Evolutionary conservation across 2,888 invertebrate species (phyloP), one percentile per base, ranked within the genome.

Genomic region (Unio pictorum): DNA sequence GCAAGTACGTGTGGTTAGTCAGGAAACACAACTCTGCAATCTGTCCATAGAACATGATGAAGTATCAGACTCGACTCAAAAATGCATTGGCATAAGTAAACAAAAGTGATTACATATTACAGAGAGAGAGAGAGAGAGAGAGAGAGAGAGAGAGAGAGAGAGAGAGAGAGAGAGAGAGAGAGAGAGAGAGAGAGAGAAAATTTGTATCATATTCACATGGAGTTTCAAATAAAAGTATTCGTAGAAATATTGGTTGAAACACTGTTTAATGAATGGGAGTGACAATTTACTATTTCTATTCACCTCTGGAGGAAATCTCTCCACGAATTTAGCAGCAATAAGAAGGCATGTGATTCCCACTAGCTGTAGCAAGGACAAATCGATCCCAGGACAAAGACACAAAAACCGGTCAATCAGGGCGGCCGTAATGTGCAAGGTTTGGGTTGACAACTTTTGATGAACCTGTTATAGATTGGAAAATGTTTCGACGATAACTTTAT

Each of bases 251-350:
- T 8, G 7, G 7, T 34, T 34, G 34, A 6, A 6, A 6, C 30
- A 30, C 30, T 3, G 30, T 7, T 8, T 60, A 17, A 60, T 15
- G 11, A 11, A 45, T 45, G 45, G 45, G 8, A 1, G 3, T 45
- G 45, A 45, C 45, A 11, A 45, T 45, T 45, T 45, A 45, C 45
- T 15, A 45, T 45, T 45, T 45, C 45, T 15, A 45, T 15, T 68
- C 68, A 85, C 87, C 83, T 83, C 78, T 15, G 86, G 85, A 11
- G 84, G 81, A 57, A 85, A 85, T 62, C 85, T 71, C 66, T 87
- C 86, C 34, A 75, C 72, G 67, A 78, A 82, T 61, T 87, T 87
- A 45, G 86, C 78, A 18, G 86, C 84, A 28, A 87, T 78, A 56
- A 86, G 75, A 11, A 87, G 67, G 63, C 82, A 80, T 1, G 85